Conservation (phyloP, 2,888 invertebrate genomes). For the Latrodectus elegans region DNA sequence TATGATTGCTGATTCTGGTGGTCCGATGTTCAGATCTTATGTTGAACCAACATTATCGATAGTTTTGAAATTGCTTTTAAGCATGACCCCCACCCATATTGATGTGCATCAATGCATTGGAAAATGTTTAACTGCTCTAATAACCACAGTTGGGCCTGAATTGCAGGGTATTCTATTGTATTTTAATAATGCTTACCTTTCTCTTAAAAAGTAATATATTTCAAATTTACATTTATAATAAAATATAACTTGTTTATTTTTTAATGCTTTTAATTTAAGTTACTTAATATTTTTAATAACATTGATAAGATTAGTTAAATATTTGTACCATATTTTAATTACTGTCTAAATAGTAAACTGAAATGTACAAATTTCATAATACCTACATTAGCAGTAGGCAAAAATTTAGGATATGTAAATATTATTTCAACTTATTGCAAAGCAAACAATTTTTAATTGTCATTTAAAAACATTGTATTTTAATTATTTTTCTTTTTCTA, state of each 20-base stretch:
- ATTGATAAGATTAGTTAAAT: no score
- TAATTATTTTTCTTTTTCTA: no score
- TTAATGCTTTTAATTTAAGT: not conserved
- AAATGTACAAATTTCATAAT: no score
- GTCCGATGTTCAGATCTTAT: slow-evolving; percentile 98
- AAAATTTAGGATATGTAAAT: no score
- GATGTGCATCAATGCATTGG: slow-evolving; percentile 96
- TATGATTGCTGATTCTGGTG: slow-evolving; percentile 96
- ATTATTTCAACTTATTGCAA: no score
- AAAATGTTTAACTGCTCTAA: slow-evolving; percentile 92
- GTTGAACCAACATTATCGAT: slow-evolving; percentile 94
- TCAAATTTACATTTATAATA: not conserved
- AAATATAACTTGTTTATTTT: not conserved
- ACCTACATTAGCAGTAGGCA: no score
- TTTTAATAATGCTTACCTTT: not conserved
- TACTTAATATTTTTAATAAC: no score
- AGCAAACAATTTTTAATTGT: no score
- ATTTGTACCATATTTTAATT: no score
- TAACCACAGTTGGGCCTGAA: slow-evolving; percentile 98
- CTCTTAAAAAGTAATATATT: not conserved
- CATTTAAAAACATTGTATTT: no score
- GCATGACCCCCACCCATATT: slow-evolving; percentile 89
- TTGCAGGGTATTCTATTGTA: slow-evolving; percentile 82
- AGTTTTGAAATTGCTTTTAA: slow-evolving; percentile 89
- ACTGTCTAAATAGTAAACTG: no score